Base-by-base conservation (phyloP, 2,113 vertebrate genomes). In the Rhombomys opimus region DNA sequence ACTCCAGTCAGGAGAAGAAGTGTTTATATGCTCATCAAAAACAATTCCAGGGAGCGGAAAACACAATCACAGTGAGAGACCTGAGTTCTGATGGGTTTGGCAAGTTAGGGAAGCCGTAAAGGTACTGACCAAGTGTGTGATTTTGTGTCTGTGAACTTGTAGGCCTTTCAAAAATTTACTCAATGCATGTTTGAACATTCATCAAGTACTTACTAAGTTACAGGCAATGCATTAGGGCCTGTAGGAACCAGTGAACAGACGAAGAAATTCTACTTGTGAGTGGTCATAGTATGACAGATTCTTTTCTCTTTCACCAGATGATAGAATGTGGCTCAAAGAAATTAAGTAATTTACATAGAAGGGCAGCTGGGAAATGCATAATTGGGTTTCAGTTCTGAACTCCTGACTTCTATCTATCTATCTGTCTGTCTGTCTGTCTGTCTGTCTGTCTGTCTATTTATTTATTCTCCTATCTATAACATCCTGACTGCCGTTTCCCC, bases 121-220 rank as follows among this genome's bases (percentile, higher is more conserved):
- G 46, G 54, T 57, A 23, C 12, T 35, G 14, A 61, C 54, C 14
- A 20, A 75, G 54, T 46, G 75, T 92, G 38, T 73, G 57, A 25
- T 87, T 93, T 90, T 90, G 61, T 46, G 32, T 17, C 9, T 6
- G 27, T 46, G 94, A 63, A 27, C 7, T 38, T 76, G 10, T 11
- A 50, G n/a, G 6, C 30, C 7, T 94, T 78, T 90, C 9, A 18
- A 50, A 91, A 95, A 91, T 93, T 50, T 38, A 87, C 61, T 78
- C 23, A 80, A 22, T 18, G 61, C 76, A 35, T 13, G 88, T 54
- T 81, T 50, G 77, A 67, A 54, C 35, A 65, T 68, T 52, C 75
- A 63, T 18, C 72, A 87, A 84, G 17, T 38, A 72, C 13, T 13
- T 76, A 32, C 12, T 54, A 3, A 38, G 17, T 68, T 65, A 7